Evolutionary conservation across 2,888 invertebrate species (phyloP).

Genomic region (Seira sanloemensis): DNA sequence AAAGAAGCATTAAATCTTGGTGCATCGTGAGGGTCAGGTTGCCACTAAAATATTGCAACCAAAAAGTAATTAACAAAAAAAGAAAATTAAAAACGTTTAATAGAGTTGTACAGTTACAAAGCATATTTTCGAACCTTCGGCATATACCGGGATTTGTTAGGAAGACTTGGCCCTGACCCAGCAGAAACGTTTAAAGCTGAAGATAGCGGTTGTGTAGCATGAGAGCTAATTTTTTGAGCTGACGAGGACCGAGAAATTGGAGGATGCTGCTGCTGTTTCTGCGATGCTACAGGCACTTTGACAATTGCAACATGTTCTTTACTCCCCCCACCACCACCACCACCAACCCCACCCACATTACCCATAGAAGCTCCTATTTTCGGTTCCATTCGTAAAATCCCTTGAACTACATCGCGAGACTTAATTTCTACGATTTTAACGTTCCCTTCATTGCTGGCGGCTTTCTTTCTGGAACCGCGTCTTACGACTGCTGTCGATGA

Average conservation of each 20-base stretch:
- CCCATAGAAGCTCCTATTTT: conserved; percentile 55
- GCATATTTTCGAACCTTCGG: conserved; percentile 67
- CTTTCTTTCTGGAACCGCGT: conserved; percentile 47
- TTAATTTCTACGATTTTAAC: conserved; percentile 80
- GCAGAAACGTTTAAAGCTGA: conserved; percentile 62
- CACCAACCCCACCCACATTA: conserved; percentile 27
- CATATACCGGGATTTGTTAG: conserved; percentile 64
- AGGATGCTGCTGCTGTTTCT: conserved; percentile 53
- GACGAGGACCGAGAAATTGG: conserved; percentile 41
- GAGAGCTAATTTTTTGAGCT: conserved; percentile 54
- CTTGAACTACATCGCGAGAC: conserved; percentile 83
- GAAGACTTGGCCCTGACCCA: conserved; percentile 65
- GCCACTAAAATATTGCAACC: conserved; percentile 44
- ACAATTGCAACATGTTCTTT: conserved; percentile 69
- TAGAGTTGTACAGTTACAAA: conserved; percentile 33
- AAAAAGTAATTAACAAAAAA: conserved; percentile 47
- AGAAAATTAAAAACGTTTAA: neutral
- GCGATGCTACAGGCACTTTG: conserved; percentile 67
- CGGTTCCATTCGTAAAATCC: conserved; percentile 78
- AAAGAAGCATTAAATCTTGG: no score
- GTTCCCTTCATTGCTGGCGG: conserved; percentile 68
- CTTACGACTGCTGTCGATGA: conserved; percentile 27
- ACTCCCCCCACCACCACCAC: no score
- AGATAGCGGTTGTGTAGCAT: conserved; percentile 43
- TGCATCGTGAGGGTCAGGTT: conserved; percentile 54